Percentiles rank a stretch among this genome's conserved stretches.
These are phyloP conservation scores for Andrena chrysosceles DNA, from an alignment of 2,888 invertebrate species.

Conservation along the genomic window DNA sequence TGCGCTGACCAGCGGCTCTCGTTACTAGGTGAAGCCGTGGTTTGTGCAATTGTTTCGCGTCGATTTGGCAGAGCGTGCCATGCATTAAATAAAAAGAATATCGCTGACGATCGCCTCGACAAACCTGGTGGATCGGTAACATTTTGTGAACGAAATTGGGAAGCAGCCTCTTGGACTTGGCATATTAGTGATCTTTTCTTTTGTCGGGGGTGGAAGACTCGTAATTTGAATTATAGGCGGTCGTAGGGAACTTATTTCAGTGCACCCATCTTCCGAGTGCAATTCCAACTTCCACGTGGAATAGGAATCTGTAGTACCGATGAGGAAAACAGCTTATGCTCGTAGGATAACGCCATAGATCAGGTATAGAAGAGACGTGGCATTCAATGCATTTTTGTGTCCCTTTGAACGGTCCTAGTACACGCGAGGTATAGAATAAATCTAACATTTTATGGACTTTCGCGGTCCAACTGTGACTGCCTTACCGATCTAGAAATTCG, in stretches of 20 bases:
- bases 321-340: no score
- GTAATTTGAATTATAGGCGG: not conserved
- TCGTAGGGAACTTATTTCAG: not conserved
- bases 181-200: no score
- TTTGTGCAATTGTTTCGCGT: conserved; percentile 42
- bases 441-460: not conserved
- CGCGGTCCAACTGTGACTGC: not conserved
- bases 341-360: no score
- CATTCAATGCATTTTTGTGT: no score
- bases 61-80: not conserved
- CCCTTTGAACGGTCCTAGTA: not conserved
- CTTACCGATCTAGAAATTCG: not conserved
- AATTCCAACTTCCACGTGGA: no score
- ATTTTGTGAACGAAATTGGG: not conserved
- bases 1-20: conserved; percentile 49
- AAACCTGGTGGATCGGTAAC: not conserved
- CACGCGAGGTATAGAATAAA: not conserved
- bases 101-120: not conserved
- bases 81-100: conserved; percentile 12
- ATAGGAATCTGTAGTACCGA: no score
- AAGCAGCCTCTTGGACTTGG: no score
- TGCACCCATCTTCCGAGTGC: not conserved
- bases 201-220: not conserved
- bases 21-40: conserved; percentile 50
- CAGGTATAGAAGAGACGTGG: no score